Evolutionary conservation across 2,888 invertebrate species (phyloP), one percentile per base, ranked within the genome.

Genomic region (Dynastes tityus): DNA sequence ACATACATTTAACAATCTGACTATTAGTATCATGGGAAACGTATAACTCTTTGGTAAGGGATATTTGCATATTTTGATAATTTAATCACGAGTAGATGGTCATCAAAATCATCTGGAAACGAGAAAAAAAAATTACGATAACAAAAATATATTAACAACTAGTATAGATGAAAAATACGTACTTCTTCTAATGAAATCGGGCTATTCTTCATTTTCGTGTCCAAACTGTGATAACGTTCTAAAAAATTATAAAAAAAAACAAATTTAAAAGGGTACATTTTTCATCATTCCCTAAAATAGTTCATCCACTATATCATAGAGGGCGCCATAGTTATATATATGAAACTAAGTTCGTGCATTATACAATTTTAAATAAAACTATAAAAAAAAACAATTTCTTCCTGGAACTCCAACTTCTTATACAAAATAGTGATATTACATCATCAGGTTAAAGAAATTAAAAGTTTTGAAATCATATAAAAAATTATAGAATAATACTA

Each of bases 141-240:
- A 32, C 5, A 4, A 37, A 37, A 37, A 37, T 5, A 37, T 37
- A 5, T 37, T 5, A 5, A 37, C 5, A 37, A 37, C 32, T 55
- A 63, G 11, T 32, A 32, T 32, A 11, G 32, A 32, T n/a, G 8
- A 63, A 32, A 68, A 45, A 45, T 65, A 85, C 89, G 87, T 86
- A 93, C 93, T 91, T 94, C 94, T 90, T 94, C 94, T 82, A 94
- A 87, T 9, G 94, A 93, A 79, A 94, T 89, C 58, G 94, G 94
- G 87, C 93, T 94, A 80, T 92, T 91, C 87, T 94, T 94, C 89
- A 93, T 90, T 89, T 94, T 94, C 55, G 92, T 91, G 85, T 94
- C 94, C 82, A 94, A 90, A 84, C 91, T 92, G 84, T 93, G 93
- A 87, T 92, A 93, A 79, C 94, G 88, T 85, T 94, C 94, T 94